phyloP scores from a whole-genome alignment of 2,797 vertebrate species.

The Gallinago nigripennis region DNA sequence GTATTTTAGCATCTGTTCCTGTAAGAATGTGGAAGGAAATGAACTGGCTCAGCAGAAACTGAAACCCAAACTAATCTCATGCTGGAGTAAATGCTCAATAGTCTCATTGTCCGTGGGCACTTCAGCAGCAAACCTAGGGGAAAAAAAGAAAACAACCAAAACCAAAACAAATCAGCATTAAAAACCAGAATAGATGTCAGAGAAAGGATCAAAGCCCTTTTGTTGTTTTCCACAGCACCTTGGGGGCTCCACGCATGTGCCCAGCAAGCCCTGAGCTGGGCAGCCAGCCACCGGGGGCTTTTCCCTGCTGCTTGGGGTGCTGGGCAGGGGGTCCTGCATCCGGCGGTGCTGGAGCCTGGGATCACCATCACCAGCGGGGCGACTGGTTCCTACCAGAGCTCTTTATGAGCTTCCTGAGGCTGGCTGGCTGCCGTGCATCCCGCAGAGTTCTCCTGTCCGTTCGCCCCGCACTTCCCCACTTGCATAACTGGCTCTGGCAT shows the following conservation, averaged over 20 bases:
- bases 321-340: rapidly evolving
- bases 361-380: neutral
- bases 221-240: neutral
- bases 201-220: neutral
- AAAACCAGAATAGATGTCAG: neutral
- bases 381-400: conserved; percentile 34
- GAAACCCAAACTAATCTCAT: conserved; percentile 13
- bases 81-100: conserved; percentile 1
- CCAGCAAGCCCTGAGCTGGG: rapidly evolving
- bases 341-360: rapidly evolving
- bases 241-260: rapidly evolving
- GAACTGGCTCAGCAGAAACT: conserved; percentile 50
- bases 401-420: conserved; percentile 47
- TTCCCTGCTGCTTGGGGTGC: rapidly evolving
- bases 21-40: conserved; percentile 25
- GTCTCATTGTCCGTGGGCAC: neutral
- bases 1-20: conserved; percentile 22
- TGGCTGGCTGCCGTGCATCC: conserved; percentile 14
- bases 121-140: neutral
- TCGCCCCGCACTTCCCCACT: conserved; percentile 38
- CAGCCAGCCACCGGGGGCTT: neutral
- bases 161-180: neutral
- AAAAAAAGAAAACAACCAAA: neutral
- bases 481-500: conserved; percentile 32
- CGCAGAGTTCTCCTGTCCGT: neutral